Evolutionary conservation across 2,888 invertebrate genomes (phyloP), one percentile per base, ranked within the genome.

Genomic region (Idaea biselata): DNA sequence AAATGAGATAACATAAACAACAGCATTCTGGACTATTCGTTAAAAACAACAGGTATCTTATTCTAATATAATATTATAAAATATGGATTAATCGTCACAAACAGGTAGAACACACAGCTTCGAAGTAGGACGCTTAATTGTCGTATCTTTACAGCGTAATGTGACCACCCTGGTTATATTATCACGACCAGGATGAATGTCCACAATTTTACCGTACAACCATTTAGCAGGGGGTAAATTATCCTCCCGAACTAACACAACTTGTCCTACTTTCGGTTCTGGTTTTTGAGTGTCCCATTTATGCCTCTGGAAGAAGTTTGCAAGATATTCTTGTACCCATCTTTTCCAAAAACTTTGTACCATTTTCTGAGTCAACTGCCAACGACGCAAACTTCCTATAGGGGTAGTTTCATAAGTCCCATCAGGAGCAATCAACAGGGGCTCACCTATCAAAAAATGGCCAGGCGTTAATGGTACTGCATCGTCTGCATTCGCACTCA

Each of bases 341-440:
- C 68, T 59, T 16, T 65, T 58, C 71, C 72, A 74, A 61, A 72
- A 72, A 62, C 65, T 59, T 57, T 71, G 71, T 7, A 68, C 53
- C 65, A 70, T 69, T 25, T 63, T 55, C 56, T 73, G 68, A n/a
- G 64, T 66, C 7, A 68, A 31, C 55, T 74, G 68, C 70, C 70
- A 74, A 16, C 73, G 55, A 56, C 55, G 55, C 25, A 70, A 63
- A 32, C 32, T 58, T 58, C 59, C 64, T 3, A 73, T 53, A 44
- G 60, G 65, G 0, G 59, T 59, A 31, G 18, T 16, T 62, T 68
- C 64, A 53, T 66, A 69, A 17, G 66, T 63, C 17, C 17, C 16
- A 57, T 70, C 69, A 0, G 69, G 67, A 6, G 61, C 58, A 0
- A 58, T 11, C 1, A 72, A 59, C 59, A 59, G 57, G 57, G 59